These are phyloP conservation scores for Lithophane socia DNA, from an alignment of 2,888 invertebrate genomes.

Conservation along the genomic window DNA sequence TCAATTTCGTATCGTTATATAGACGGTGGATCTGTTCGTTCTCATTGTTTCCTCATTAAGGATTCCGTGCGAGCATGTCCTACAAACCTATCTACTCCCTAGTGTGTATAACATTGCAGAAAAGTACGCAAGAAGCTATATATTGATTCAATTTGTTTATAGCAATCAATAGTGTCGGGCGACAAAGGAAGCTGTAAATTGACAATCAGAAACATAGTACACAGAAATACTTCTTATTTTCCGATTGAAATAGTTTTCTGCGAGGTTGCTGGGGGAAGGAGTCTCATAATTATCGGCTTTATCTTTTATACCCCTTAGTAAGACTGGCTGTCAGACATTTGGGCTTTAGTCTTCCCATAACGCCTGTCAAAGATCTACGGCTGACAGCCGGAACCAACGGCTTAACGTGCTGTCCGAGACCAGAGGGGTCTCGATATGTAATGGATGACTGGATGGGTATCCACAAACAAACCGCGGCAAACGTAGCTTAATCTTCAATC, in stretches of 20 bases:
- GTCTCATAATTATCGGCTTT: not conserved
- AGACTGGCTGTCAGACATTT: too few species aligned
- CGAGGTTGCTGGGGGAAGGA: not conserved
- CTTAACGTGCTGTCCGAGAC: not conserved
- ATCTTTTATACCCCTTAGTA: not conserved
- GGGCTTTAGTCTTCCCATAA: too few species aligned
- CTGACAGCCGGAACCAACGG: not conserved
- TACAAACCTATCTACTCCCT: constrained; percentile 2
- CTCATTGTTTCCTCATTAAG: constrained; percentile 38
- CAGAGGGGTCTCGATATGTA: not conserved
- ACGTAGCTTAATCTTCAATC: not conserved
- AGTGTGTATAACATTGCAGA: constrained; percentile 26
- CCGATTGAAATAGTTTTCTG: not conserved
- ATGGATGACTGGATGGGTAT: not conserved
- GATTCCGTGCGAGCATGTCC: constrained; percentile 20
- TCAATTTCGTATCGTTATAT: constrained; percentile 3
- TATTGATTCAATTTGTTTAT: constrained; percentile 31
- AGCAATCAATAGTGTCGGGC: not conserved
- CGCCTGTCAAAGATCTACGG: not conserved
- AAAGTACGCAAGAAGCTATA: constrained; percentile 13
- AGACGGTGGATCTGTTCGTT: constrained; percentile 16
- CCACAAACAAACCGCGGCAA: not conserved
- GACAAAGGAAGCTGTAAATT: constrained; percentile 5
- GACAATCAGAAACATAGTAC: not conserved
- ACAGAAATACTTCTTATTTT: not conserved